These are phyloP conservation scores for Xiphophorus birchmanni DNA, from an alignment of 2,797 vertebrate species.

Conservation along the genomic window DNA sequence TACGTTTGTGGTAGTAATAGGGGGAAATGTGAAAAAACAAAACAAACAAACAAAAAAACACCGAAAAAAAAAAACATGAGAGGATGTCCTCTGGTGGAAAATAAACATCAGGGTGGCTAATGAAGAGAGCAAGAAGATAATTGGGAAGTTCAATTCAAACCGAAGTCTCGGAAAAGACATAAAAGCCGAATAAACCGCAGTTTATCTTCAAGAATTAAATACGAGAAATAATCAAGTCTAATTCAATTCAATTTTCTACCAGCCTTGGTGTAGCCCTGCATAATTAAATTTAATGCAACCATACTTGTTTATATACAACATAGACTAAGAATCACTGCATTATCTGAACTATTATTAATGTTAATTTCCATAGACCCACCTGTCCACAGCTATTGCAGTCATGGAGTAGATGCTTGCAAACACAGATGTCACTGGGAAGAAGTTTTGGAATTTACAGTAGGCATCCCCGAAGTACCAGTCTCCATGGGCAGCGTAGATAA, in stretches of 20 bases:
- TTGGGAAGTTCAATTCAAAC: constrained; percentile 19
- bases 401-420: constrained; percentile 99
- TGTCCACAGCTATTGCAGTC: constrained; percentile 97
- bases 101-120: constrained; percentile 5
- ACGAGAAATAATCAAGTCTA: constrained; percentile 2
- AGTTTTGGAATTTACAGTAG: constrained; percentile 99
- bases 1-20: background rate
- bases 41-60: too few species aligned
- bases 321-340: background rate
- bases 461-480: constrained; percentile 97
- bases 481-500: constrained; percentile 91
- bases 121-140: background rate
- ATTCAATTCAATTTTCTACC: constrained; percentile 3
- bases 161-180: background rate
- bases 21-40: background rate
- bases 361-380: constrained; percentile 78
- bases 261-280: background rate
- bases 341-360: background rate
- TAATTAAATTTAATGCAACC: constrained; percentile 18
- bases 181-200: background rate
- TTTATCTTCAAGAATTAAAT: constrained; percentile 6
- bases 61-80: background rate
- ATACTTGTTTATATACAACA: background rate
- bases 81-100: background rate
- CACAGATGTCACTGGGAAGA: constrained; percentile 95